phyloP scores from a whole-genome alignment of 2,797 vertebrate genomes.

The Pangasius mekongensis region DNA sequence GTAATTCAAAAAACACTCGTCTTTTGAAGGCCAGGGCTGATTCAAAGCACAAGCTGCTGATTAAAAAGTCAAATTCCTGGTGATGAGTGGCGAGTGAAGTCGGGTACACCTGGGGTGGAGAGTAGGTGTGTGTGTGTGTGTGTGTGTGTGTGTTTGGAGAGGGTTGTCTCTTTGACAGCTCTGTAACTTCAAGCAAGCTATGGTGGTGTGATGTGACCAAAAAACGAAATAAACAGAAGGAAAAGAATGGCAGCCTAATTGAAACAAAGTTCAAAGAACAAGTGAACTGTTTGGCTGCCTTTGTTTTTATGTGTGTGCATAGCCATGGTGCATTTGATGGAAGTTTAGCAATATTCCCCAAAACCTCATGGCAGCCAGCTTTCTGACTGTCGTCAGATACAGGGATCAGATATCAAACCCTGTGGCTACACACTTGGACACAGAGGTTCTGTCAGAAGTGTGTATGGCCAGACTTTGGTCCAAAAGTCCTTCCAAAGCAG shows the following conservation, averaged over 20 bases:
- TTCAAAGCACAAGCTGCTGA: slow-evolving; percentile 75
- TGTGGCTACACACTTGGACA: slow-evolving; percentile 61
- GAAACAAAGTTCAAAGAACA: slow-evolving; percentile 70
- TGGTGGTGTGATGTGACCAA: slow-evolving; percentile 77
- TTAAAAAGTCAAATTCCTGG: slow-evolving; percentile 80
- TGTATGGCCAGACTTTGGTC: slow-evolving; percentile 57
- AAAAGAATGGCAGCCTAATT: slow-evolving; percentile 68
- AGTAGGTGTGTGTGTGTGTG: slow-evolving; percentile 19
- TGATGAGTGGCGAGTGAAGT: slow-evolving; percentile 62
- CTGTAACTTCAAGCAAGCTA: slow-evolving; percentile 80
- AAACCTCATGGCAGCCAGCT: slow-evolving; percentile 53
- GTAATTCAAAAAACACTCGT: slow-evolving; percentile 62
- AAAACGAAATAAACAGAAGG: slow-evolving; percentile 71
- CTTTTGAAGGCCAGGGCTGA: slow-evolving; percentile 72
- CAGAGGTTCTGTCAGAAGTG: slow-evolving; percentile 59
- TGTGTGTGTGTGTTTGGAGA: not conserved
- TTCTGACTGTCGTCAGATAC: slow-evolving; percentile 65
- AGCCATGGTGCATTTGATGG: slow-evolving; percentile 41
- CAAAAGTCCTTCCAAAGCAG: slow-evolving; percentile 55
- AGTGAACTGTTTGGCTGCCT: slow-evolving; percentile 11
- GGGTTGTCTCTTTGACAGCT: slow-evolving; percentile 54
- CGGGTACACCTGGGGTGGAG: slow-evolving; percentile 73
- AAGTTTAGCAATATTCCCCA: not conserved
- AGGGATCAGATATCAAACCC: slow-evolving; percentile 71
- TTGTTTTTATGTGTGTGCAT: not conserved